Percentiles rank a stretch among this genome's conserved stretches.
Evolutionary conservation across 2,888 invertebrate genomes (phyloP).

Genomic region (Hyalella azteca): DNA sequence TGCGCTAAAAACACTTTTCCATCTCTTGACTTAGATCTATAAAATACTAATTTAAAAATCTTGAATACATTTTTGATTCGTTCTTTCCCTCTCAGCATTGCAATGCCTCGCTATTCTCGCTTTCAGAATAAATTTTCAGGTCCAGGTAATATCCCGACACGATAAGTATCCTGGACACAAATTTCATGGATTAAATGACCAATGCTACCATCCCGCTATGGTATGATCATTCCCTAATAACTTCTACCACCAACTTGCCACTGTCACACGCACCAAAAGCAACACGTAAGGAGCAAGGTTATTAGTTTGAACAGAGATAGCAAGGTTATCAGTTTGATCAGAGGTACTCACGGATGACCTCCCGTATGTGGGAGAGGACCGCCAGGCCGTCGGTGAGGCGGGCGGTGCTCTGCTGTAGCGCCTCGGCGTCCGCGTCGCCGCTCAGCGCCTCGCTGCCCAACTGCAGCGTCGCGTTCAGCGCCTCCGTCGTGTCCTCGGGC

Average conservation of each 20-base stretch:
- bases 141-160: no score
- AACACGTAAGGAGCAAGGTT: not conserved
- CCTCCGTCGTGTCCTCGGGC: not conserved
- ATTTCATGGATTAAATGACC: no score
- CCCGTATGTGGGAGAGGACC: not conserved
- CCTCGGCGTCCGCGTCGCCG: not conserved
- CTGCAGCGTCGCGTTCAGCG: slow-evolving; percentile 28
- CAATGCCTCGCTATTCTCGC: no score
- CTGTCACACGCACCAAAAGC: not conserved
- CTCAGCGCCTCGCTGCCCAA: slow-evolving; percentile 15
- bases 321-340: not conserved
- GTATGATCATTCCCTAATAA: no score
- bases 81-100: no score
- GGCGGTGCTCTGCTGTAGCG: not conserved
- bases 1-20: no score
- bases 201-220: no score
- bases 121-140: no score
- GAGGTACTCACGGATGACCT: not conserved
- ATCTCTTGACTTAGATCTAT: no score
- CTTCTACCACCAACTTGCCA: not conserved
- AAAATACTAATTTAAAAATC: no score
- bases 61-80: no score
- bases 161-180: no score
- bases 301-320: not conserved
- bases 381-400: not conserved